Evolutionary conservation across 2,888 invertebrate species (phyloP).

Genomic region (Nemotelus nigrinus): DNA sequence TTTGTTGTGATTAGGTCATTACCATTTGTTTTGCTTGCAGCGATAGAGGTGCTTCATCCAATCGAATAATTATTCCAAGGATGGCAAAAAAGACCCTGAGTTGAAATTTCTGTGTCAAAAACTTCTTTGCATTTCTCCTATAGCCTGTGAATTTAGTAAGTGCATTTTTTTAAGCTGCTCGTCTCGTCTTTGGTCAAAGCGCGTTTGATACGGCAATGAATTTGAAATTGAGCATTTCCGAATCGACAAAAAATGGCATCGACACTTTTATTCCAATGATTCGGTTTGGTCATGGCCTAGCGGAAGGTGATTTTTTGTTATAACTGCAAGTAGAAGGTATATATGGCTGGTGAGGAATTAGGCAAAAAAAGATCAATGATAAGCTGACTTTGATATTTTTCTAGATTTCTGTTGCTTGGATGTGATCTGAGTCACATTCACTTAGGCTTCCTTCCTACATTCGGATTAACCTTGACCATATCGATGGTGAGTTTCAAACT

Average conservation of each 20-base stretch:
- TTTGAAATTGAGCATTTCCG: background rate
- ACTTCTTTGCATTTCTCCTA: no score
- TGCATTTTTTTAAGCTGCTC: no score
- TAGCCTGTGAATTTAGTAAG: no score
- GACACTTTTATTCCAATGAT: background rate
- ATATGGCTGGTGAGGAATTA: constrained; percentile 13
- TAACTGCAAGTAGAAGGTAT: background rate
- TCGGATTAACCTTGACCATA: background rate
- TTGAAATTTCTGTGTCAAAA: no score
- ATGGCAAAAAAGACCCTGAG: no score
- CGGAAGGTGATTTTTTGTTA: constrained; percentile 11
- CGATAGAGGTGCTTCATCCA: no score
- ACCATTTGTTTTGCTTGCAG: constrained; percentile 2
- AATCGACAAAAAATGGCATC: background rate
- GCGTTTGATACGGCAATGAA: background rate
- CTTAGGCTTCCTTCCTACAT: background rate
- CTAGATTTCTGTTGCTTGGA: background rate
- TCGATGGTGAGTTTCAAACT: background rate
- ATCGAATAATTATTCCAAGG: no score
- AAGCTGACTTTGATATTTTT: constrained; percentile 19
- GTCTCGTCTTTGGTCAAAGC: no score
- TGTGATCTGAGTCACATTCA: no score
- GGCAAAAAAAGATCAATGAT: background rate
- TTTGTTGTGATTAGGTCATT: constrained; percentile 21
- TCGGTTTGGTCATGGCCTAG: constrained; percentile 20